Evolutionary conservation across 2,888 invertebrate genomes (phyloP), one percentile per base, ranked within the genome.

Genomic region (Hirtodrosophila duncani): DNA sequence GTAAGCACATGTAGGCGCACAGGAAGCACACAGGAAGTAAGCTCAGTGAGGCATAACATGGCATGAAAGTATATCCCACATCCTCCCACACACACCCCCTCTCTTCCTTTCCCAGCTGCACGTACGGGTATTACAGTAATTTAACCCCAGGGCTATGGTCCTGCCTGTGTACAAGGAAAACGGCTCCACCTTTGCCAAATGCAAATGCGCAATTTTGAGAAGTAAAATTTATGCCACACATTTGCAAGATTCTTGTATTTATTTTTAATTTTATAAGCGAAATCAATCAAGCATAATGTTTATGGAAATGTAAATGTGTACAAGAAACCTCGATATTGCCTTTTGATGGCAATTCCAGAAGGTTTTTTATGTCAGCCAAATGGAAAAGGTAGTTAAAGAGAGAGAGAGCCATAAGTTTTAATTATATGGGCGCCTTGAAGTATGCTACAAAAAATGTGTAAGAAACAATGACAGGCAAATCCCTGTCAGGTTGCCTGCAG

Each of bases 231-330:
- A 80, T 69, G 56, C 50, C 42, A 41, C 56, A 38, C 56, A 72
- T 78, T 78, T 48, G 56, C 50, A 39, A 41, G 53, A 38, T 53
- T 69, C 74, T 78, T 48, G 68, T 64, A 61, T 72, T 72, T 77
- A 74, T 67, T 56, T 60, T 56, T 34, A 67, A 63, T 80, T 68
- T 75, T 72, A 72, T 62, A 62, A 57, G n/a, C 67, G 42, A 49
- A 75, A 75, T 75, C 74, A 69, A 75, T 75, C 74, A 75, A 51
- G 45, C 56, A 64, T 57, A 69, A 78, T 62, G 53, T 36, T 34
- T 41, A 52, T 50, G 57, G 43, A 29, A 29, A 42, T 34, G 13
- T 23, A 27, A 58, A 59, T n/a, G n/a, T n/a, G n/a, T n/a, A n/a
- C n/a, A n/a, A n/a, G n/a, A n/a, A n/a, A n/a, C n/a, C n/a, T n/a